Percentiles rank a stretch among this genome's conserved stretches.
phyloP scores from a whole-genome alignment of 2,888 invertebrate species.

The Tetheella fluctuosa region DNA sequence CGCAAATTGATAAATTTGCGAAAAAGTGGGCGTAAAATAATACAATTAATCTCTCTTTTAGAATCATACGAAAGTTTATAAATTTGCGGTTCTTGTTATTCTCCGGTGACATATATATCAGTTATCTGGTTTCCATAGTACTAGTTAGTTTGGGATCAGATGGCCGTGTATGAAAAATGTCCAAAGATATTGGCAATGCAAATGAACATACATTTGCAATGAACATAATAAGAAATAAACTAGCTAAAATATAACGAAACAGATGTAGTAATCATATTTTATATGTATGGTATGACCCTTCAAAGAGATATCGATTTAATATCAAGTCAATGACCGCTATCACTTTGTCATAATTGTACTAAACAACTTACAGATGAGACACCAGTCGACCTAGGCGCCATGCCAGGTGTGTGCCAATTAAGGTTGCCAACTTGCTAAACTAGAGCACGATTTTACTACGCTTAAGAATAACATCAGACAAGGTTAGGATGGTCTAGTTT shows the following conservation, averaged over 20 bases:
- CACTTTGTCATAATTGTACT: constrained; percentile 33
- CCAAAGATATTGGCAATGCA: too few relatives aligned
- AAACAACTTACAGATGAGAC: constrained; percentile 23
- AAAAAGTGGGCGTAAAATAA: too few relatives aligned
- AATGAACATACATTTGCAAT: neutral
- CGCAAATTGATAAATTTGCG: too few relatives aligned
- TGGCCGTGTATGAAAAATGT: too few relatives aligned
- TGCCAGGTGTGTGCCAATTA: constrained; percentile 37
- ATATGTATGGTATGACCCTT: neutral
- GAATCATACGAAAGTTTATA: too few relatives aligned
- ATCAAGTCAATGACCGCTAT: constrained; percentile 5
- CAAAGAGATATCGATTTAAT: neutral
- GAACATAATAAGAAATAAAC: neutral
- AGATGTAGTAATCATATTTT: neutral
- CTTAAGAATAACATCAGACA: neutral
- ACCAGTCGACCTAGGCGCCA: constrained; percentile 43
- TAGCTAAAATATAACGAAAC: neutral
- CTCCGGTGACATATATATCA: too few relatives aligned
- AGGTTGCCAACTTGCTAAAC: constrained; percentile 17
- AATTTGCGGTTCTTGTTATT: too few relatives aligned
- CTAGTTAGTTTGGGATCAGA: too few relatives aligned
- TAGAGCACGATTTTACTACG: neutral
- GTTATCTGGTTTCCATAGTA: too few relatives aligned
- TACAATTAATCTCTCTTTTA: too few relatives aligned
- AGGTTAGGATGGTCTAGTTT: neutral